phyloP scores from a whole-genome alignment of 2,797 vertebrate species.

The Clarias fuscus region DNA sequence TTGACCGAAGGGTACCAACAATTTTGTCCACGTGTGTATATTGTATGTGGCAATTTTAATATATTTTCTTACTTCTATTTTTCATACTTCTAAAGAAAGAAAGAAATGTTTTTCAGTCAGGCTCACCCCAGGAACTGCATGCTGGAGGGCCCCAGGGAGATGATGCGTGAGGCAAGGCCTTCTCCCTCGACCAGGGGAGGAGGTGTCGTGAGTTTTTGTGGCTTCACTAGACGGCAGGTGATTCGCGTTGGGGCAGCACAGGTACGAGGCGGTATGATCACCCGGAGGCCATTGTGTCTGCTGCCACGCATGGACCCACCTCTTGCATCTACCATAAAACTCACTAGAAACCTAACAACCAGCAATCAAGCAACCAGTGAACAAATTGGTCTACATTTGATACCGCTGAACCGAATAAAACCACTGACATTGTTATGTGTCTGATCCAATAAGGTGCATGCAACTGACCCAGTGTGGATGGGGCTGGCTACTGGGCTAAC shows the following conservation, averaged over 20 bases:
- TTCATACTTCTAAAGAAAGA: background rate
- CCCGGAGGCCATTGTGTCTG: slow-evolving; percentile 89
- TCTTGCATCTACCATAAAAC: slow-evolving; percentile 98
- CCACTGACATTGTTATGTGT: background rate
- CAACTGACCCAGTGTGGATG: slow-evolving; percentile 93
- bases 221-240: slow-evolving; percentile 96
- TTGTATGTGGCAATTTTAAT: background rate
- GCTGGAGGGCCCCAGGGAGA: slow-evolving; percentile 89
- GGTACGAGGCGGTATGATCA: slow-evolving; percentile 91
- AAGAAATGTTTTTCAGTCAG: background rate
- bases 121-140: slow-evolving; percentile 95
- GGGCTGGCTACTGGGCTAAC: slow-evolving; percentile 98
- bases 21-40: too few species aligned
- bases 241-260: slow-evolving; percentile 93
- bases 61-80: background rate
- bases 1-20: too few species aligned
- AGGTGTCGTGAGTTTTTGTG: slow-evolving; percentile 89
- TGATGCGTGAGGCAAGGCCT: slow-evolving; percentile 92
- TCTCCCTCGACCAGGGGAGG: slow-evolving; percentile 93
- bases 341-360: slow-evolving; percentile 90
- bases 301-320: slow-evolving; percentile 97
- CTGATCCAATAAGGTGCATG: background rate
- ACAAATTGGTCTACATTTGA: background rate
- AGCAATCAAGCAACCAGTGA: slow-evolving; percentile 9
- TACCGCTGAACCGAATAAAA: background rate